phyloP scores from a whole-genome alignment of 2,888 invertebrate genomes.

The Archips crataeganus region DNA sequence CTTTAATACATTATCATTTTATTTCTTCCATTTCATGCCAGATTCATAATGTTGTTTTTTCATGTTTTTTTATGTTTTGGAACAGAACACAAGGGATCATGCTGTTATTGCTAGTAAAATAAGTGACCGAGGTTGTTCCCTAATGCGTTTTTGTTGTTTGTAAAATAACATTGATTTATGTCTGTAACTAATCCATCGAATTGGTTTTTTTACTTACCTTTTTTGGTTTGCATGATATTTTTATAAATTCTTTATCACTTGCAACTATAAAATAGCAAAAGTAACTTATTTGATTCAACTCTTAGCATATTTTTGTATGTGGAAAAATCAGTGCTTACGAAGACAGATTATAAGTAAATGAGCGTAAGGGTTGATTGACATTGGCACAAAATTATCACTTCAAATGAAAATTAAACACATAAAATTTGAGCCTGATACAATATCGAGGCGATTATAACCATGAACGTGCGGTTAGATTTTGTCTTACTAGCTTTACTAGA shows the following conservation, averaged over 20 bases:
- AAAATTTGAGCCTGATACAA: neutral
- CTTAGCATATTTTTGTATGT: neutral
- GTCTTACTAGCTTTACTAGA: neutral
- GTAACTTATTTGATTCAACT: neutral
- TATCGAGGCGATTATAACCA: neutral
- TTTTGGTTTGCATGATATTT: conserved; percentile 24
- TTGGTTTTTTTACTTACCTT: conserved; percentile 31
- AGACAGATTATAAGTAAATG: neutral
- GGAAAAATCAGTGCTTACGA: too few relatives aligned
- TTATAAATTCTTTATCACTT: conserved; percentile 6
- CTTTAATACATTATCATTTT: conserved; percentile 33
- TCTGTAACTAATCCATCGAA: conserved; percentile 49
- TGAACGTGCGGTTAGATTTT: neutral
- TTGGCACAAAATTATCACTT: neutral
- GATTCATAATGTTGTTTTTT: conserved; percentile 52
- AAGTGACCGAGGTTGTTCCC: conserved; percentile 48
- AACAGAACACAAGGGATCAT: neutral
- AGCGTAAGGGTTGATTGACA: neutral
- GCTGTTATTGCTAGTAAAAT: conserved; percentile 42
- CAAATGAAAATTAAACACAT: neutral
- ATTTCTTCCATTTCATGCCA: conserved; percentile 65
- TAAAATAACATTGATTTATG: conserved; percentile 60
- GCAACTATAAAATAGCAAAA: neutral
- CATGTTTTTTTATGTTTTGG: neutral
- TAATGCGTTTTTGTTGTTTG: conserved; percentile 45